Base-by-base conservation (phyloP, 2,113 vertebrate genomes). In the Gavia stellata region DNA sequence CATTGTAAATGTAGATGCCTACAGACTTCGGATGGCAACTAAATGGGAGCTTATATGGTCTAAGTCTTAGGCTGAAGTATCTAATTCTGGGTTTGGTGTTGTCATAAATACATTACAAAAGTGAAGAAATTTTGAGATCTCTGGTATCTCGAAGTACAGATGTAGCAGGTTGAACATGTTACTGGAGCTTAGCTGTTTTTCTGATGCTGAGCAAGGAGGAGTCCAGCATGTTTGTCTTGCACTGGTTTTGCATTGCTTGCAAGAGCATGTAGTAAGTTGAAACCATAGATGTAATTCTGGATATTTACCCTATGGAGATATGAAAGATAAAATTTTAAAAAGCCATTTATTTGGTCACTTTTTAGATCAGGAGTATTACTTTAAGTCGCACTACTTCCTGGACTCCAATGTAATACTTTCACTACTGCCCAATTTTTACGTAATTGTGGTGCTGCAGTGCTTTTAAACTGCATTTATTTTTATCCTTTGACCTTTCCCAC, bases 381-480 rank as follows among this genome's bases (percentile, higher is more conserved):
- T 73, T 19, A 67, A 91, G 63, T 79, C 6, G 6, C 5, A 28
- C 8, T 65, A 38, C 42, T 84, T 94, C 53, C 66, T 90, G 44
- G 42, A 77, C 61, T 92, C n/a, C 36, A 50, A 1, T 68, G 58
- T 90, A 55, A 16, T 78, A 55, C 14, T 56, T 95, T 34, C 26
- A 25, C 52, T 86, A 9, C 47, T 86, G 44, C 75, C 40, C 33
- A 83, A 29, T 95, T 91, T 93, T 81, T n/a, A 62, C 86, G 56
- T 80, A 86, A 83, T 79, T 94, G 62, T 12, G 4, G 17, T 66
- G 29, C 75, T 71, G 33, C 56, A 24, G 59, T 91, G 82, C 78
- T 94, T 92, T 97, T 61, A 74, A 92, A 79, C 34, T 62, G 49
- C 38, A 55, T 81, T 95, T 95, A 91, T 95, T 96, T 92, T 81